Conservation (phyloP, 2,888 invertebrate genomes). For the Imbricaverruca yamaguchii region DNA sequence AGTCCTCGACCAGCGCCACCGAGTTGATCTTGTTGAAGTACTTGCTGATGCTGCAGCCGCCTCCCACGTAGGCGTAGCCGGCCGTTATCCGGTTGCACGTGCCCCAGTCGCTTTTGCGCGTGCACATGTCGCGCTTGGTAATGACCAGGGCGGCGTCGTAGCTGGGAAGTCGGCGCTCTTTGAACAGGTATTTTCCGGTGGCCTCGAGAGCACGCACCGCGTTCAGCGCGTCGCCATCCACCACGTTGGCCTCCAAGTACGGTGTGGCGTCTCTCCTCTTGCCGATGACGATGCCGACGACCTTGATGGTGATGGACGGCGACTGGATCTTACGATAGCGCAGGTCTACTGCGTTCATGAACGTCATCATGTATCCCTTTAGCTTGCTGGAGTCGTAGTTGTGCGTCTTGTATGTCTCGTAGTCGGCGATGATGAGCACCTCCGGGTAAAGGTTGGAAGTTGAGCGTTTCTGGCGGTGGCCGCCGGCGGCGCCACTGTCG, state of each 20-base stretch:
- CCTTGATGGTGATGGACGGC: conserved; percentile 15
- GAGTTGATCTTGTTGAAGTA: conserved; percentile 13
- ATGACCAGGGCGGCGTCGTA: conserved; percentile 21
- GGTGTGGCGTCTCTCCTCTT: conserved; percentile 13
- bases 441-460: conserved; percentile 11
- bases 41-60: conserved; percentile 19
- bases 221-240: not conserved
- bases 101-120: not conserved
- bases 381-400: not conserved
- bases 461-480: not conserved
- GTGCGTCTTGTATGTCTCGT: conserved; percentile 3
- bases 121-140: conserved; percentile 24
- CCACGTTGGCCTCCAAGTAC: conserved; percentile 8
- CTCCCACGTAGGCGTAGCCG: conserved; percentile 25
- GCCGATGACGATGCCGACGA: conserved; percentile 19
- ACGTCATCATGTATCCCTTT: conserved; percentile 15
- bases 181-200: not conserved
- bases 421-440: conserved; percentile 20
- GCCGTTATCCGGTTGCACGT: conserved; percentile 18
- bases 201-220: not conserved
- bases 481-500: not conserved
- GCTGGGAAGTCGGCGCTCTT: not conserved
- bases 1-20: conserved; percentile 24
- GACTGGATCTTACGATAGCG: not conserved
- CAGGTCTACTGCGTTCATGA: conserved; percentile 18